Evolutionary conservation across 2,797 vertebrate species (phyloP).

Genomic region (Chloroceryle inda): DNA sequence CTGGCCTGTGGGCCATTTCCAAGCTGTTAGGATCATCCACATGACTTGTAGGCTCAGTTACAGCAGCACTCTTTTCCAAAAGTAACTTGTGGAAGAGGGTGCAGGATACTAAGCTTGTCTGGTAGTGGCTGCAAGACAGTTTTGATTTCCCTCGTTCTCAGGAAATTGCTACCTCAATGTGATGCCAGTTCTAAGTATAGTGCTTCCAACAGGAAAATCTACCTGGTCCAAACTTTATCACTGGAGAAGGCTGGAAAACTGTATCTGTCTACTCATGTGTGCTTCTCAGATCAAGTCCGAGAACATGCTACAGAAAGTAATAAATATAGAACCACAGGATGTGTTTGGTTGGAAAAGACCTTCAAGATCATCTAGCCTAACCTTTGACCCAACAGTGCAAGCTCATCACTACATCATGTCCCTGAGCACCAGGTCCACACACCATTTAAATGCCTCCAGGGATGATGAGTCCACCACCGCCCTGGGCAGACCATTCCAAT

Average conservation of each 20-base stretch:
- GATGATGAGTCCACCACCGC: too few species aligned
- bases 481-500: too few species aligned
- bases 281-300: background rate
- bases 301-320: background rate
- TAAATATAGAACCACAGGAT: too few species aligned
- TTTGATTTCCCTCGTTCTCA: background rate
- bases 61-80: background rate
- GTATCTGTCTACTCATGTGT: background rate
- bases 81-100: background rate
- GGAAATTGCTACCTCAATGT: background rate
- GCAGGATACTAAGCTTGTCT: accelerated
- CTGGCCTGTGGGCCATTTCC: background rate
- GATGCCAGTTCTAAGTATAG: background rate
- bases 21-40: background rate
- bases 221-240: background rate
- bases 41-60: background rate
- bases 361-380: too few species aligned
- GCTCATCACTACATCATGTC: too few species aligned
- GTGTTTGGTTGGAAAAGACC: too few species aligned
- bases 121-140: background rate
- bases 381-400: too few species aligned
- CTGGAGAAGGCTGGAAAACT: background rate
- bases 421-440: too few species aligned
- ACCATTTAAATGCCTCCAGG: too few species aligned
- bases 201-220: background rate